phyloP scores from a whole-genome alignment of 2,888 invertebrate species.

The Tanypteryx hageni region DNA sequence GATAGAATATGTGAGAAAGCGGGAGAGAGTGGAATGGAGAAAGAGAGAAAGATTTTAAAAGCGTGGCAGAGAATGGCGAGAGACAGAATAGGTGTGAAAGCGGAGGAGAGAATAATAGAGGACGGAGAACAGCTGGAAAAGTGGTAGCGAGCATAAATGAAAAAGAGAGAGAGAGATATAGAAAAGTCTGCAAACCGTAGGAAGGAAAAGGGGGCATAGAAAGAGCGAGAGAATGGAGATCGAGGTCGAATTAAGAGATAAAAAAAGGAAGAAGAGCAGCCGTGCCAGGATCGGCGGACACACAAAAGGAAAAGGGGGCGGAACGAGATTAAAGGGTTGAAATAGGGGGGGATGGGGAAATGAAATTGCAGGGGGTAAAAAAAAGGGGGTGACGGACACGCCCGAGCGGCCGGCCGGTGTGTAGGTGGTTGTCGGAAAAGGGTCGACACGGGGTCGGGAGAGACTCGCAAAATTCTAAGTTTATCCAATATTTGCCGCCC shows the following conservation, averaged over 20 bases:
- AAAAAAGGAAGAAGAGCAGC: not conserved
- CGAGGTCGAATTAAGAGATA: not conserved
- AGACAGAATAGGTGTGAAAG: not conserved
- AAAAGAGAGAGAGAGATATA: not conserved
- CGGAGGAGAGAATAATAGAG: not conserved
- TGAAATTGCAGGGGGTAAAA: not conserved
- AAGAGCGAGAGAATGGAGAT: not conserved
- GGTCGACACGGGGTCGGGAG: too few species aligned
- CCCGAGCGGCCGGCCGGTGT: too few species aligned
- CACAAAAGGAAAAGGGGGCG: slow-evolving; percentile 13
- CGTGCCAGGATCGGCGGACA: not conserved
- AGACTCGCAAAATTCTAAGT: too few species aligned
- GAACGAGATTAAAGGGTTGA: not conserved
- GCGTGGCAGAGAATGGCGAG: too few species aligned
- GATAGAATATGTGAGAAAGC: not conserved
- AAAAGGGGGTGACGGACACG: not conserved
- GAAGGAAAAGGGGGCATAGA: too few species aligned
- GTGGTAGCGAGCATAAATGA: not conserved
- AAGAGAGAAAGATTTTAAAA: too few species aligned
- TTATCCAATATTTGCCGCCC: too few species aligned
- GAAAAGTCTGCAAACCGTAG: not conserved
- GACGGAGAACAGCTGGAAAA: too few species aligned
- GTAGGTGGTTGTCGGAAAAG: too few species aligned
- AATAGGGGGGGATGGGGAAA: not conserved
- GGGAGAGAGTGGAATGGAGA: not conserved